Percentiles rank a stretch among this genome's conserved stretches.
Evolutionary conservation across 2,113 vertebrate species (phyloP).

Genomic region (Cryptomyrus ogoouensis): DNA sequence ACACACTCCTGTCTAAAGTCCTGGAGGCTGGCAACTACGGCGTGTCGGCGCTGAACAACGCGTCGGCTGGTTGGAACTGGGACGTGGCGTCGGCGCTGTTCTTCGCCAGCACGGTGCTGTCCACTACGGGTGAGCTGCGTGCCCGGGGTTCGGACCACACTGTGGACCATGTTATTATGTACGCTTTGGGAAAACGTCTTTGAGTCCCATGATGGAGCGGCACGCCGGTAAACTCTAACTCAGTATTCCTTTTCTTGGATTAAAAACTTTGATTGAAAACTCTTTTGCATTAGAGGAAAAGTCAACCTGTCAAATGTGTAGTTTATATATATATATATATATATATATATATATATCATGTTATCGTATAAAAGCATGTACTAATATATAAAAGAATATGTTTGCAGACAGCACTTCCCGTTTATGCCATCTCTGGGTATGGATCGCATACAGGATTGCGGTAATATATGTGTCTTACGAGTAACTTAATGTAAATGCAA

Average conservation of each 20-base stretch:
- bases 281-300: background rate
- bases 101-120: slow-evolving; percentile 93
- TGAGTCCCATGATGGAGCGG: background rate
- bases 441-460: background rate
- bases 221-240: background rate
- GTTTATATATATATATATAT: background rate
- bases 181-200: background rate
- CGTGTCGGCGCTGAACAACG: slow-evolving; percentile 77
- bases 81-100: slow-evolving; percentile 91
- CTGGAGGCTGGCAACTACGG: slow-evolving; percentile 89
- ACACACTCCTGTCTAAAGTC: slow-evolving; percentile 72
- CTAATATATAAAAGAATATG: no score
- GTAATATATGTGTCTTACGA: background rate
- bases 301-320: background rate
- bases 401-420: background rate
- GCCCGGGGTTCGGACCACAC: background rate
- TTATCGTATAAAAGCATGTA: background rate
- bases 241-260: background rate
- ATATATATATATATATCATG: background rate
- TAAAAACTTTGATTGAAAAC: no score
- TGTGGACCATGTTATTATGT: background rate
- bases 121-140: slow-evolving; percentile 75
- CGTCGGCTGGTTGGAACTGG: slow-evolving; percentile 75
- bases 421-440: background rate
- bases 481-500: background rate